Conservation (phyloP, 2,888 invertebrate species). For the Crematogaster levior region DNA sequence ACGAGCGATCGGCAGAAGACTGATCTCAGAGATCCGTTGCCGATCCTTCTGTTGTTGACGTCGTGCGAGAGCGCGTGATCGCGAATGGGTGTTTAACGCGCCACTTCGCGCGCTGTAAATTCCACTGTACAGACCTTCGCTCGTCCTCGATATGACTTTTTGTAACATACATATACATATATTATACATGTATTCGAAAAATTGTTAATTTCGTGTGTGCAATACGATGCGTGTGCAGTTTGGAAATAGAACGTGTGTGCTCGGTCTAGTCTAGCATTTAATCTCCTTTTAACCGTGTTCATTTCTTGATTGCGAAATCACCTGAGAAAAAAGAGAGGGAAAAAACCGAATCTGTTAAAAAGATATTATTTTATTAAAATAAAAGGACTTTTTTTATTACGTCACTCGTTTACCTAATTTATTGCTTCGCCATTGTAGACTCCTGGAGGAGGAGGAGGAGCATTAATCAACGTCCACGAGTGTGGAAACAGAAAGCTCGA, state of each 20-base stretch:
- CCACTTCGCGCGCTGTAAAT: slow-evolving; percentile 8
- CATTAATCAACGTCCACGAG: neutral
- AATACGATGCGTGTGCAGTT: slow-evolving; percentile 32
- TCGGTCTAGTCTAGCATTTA: slow-evolving; percentile 37
- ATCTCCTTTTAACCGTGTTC: slow-evolving; percentile 9
- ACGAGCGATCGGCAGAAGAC: too few species aligned
- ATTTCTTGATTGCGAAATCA: slow-evolving; percentile 20
- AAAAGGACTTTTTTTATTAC: slow-evolving; percentile 10
- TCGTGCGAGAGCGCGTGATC: neutral
- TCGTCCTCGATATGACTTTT: slow-evolving; percentile 4
- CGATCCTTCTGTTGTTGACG: too few species aligned
- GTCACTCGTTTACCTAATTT: neutral
- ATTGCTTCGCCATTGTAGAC: neutral
- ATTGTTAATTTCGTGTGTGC: slow-evolving; percentile 34
- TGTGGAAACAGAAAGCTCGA: neutral
- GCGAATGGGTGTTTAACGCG: neutral
- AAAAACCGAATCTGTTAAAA: neutral
- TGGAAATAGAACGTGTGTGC: slow-evolving; percentile 11
- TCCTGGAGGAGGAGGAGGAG: too few species aligned
- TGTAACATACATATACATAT: slow-evolving; percentile 26
- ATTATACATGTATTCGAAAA: neutral
- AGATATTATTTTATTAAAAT: slow-evolving; percentile 32
- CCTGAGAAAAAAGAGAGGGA: neutral
- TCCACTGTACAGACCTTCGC: slow-evolving; percentile 31
- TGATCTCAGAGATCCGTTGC: neutral